Evolutionary conservation across 35 echinoderm and acorn worm species (phyloP).

Genomic region (Strongylocentrotus purpuratus): DNA sequence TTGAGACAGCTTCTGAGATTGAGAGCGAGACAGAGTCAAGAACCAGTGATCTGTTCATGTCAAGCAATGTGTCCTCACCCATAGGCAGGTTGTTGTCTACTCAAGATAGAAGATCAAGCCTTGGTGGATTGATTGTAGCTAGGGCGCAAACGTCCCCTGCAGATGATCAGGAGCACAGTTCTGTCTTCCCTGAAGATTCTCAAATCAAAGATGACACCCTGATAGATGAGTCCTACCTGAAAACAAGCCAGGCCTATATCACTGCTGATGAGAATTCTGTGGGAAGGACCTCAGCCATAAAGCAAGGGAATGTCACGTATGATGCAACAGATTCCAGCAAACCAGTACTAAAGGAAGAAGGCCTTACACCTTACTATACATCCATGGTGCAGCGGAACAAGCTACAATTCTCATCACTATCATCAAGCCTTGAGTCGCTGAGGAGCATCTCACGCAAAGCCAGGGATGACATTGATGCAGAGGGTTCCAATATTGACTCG

Average conservation of each 20-base stretch:
- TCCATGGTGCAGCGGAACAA: background rate
- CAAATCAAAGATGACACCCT: slow-evolving; percentile 1
- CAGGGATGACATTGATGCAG: slow-evolving; percentile 31
- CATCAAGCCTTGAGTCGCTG: slow-evolving; percentile 25
- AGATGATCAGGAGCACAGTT: background rate
- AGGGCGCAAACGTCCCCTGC: background rate
- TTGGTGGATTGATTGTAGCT: slow-evolving; percentile 34
- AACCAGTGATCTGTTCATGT: slow-evolving; percentile 36
- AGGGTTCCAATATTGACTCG: background rate
- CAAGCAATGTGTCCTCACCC: slow-evolving; percentile 26
- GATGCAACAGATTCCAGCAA: background rate
- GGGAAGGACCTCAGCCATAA: background rate
- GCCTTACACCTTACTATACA: slow-evolving; percentile 28
- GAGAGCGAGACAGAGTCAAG: slow-evolving; percentile 35
- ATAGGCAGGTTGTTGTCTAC: background rate
- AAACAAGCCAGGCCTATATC: slow-evolving; percentile 22
- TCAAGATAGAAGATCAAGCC: background rate
- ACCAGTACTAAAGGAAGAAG: background rate
- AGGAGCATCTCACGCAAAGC: slow-evolving; percentile 43
- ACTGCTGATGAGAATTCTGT: slow-evolving; percentile 35
- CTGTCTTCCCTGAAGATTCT: background rate
- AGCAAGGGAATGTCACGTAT: background rate
- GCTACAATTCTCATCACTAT: slow-evolving; percentile 21
- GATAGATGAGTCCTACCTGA: slow-evolving; percentile 40
- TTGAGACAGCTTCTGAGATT: slow-evolving; percentile 36